Evolutionary conservation across 1,140 invertebrate species (phyloP).

Genomic region (Drosophila burlai): DNA sequence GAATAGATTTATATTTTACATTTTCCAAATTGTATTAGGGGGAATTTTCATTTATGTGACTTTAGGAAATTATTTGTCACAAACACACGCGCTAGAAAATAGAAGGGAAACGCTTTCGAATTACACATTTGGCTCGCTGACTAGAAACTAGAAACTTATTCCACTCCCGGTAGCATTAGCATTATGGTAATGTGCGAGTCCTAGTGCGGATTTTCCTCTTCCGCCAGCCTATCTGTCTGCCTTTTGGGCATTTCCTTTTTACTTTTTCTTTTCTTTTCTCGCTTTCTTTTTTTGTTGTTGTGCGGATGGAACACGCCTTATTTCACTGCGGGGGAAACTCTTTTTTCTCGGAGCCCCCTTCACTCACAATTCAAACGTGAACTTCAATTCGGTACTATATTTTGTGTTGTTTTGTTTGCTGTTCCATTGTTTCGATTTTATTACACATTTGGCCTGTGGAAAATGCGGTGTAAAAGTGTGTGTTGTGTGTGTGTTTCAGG

Average conservation of each 20-base stretch:
- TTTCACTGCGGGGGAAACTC: constrained; percentile 42
- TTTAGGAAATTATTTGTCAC: constrained; percentile 53
- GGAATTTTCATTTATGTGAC: constrained; percentile 18
- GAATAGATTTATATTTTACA: constrained; percentile 41
- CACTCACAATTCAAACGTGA: constrained; percentile 47
- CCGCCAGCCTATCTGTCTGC: constrained; percentile 68
- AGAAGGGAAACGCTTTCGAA: constrained; percentile 14
- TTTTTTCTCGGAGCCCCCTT: constrained; percentile 16
- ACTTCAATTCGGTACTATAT: constrained; percentile 46
- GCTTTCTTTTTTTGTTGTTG: not conserved
- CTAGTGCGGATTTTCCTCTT: constrained; percentile 43
- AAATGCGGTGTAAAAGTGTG: constrained; percentile 20
- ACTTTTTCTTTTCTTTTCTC: constrained; percentile 21
- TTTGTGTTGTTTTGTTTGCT: constrained; percentile 40
- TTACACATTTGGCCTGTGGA: constrained; percentile 41
- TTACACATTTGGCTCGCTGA: constrained; percentile 3
- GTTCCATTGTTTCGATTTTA: constrained; percentile 49
- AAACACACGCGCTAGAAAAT: constrained; percentile 52
- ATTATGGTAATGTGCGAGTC: constrained; percentile 72
- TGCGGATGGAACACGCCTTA: constrained; percentile 64
- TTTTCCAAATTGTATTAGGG: constrained; percentile 24
- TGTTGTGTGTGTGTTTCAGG: constrained; percentile 6
- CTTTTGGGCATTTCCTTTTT: constrained; percentile 30
- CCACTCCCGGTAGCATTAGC: constrained; percentile 30
- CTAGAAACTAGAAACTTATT: constrained; percentile 34